Evolutionary conservation across 2,113 vertebrate genomes (phyloP).

Genomic region (Glaucidium brasilianum): DNA sequence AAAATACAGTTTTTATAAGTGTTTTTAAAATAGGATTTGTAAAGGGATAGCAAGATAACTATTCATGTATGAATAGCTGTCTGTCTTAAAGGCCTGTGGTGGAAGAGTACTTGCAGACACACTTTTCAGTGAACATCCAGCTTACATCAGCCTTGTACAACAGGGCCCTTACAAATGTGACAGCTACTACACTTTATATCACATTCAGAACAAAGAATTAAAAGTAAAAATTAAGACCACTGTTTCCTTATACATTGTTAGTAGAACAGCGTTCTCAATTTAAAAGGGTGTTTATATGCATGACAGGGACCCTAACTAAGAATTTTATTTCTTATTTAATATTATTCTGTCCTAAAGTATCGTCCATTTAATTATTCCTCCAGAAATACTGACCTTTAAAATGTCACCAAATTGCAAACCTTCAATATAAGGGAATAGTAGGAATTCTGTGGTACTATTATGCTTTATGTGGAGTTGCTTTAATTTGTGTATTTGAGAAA

Average conservation of each 20-base stretch:
- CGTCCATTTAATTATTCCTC: neutral
- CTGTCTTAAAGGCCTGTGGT: conserved; percentile 5
- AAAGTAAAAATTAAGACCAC: neutral
- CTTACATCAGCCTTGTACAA: conserved; percentile 4
- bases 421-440: neutral
- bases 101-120: conserved; percentile 1
- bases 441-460: neutral
- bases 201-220: neutral
- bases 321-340: neutral
- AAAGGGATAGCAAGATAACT: conserved; percentile 11
- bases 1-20: conserved; percentile 30
- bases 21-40: neutral
- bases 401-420: neutral
- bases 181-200: neutral
- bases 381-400: neutral
- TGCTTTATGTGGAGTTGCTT: neutral
- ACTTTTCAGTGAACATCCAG: conserved; percentile 16
- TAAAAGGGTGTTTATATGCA: neutral
- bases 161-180: neutral
- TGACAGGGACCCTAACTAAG: neutral
- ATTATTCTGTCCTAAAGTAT: neutral
- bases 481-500: neutral
- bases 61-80: neutral
- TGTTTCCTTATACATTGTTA: neutral
- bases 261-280: neutral